Evolutionary conservation across 1,140 invertebrate genomes (phyloP).

Genomic region (Melipona quadrifasciata): DNA sequence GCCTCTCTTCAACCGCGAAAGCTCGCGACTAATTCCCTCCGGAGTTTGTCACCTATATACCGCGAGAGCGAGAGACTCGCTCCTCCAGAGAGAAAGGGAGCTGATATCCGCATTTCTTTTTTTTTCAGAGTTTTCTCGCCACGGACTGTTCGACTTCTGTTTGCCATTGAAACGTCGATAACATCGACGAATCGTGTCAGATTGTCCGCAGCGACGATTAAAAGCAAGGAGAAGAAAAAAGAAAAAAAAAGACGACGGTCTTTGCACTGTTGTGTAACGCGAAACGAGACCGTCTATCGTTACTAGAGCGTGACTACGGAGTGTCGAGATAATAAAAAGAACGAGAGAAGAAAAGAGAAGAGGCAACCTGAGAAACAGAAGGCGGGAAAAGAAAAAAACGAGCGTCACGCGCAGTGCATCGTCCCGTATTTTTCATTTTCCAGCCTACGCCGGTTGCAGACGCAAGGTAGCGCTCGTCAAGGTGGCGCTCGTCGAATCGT

Average conservation of each 20-base stretch:
- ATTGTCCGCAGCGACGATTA: too few relatives aligned
- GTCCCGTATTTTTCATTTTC: slow-evolving; percentile 60
- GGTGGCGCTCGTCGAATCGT: not conserved
- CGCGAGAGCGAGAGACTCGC: not conserved
- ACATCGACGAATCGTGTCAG: not conserved
- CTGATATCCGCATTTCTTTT: not conserved
- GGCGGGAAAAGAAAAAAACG: slow-evolving; percentile 33
- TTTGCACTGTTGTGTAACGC: not conserved
- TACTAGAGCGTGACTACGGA: slow-evolving; percentile 39
- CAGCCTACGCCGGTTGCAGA: slow-evolving; percentile 19
- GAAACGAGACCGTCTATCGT: slow-evolving; percentile 59
- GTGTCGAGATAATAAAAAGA: slow-evolving; percentile 1
- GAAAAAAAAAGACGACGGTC: not conserved
- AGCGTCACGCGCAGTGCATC: slow-evolving; percentile 23
- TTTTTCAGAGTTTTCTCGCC: not conserved
- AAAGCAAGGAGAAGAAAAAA: too few relatives aligned
- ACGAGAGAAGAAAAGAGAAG: not conserved
- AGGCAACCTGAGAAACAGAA: slow-evolving; percentile 36
- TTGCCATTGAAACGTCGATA: not conserved
- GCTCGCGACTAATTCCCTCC: slow-evolving; percentile 2
- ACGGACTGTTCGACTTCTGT: not conserved
- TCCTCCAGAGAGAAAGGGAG: too few relatives aligned
- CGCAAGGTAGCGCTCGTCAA: not conserved
- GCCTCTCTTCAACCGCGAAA: not conserved
- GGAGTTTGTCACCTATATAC: not conserved